Conservation (phyloP, 2,888 invertebrate genomes). For the Heliothis peltigera region DNA sequence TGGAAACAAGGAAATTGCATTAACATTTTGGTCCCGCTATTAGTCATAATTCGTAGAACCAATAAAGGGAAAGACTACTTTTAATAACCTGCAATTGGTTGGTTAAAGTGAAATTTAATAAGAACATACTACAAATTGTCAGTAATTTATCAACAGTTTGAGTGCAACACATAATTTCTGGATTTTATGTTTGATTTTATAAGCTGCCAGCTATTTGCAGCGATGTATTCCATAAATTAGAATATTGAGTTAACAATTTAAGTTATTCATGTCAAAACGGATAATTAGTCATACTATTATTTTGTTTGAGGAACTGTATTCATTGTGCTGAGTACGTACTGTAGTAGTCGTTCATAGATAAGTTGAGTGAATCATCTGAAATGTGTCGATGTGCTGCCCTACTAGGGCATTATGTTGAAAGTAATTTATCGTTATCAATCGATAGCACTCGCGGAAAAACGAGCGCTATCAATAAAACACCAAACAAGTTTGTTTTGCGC, state of each 20-base stretch:
- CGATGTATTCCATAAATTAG: conserved; percentile 25
- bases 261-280: conserved; percentile 10
- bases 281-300: conserved; percentile 51
- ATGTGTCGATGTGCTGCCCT: conserved; percentile 39
- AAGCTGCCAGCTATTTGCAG: conserved; percentile 10
- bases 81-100: no score
- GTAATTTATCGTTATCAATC: conserved; percentile 48
- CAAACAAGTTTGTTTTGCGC: conserved; percentile 41
- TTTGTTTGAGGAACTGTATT: conserved; percentile 37
- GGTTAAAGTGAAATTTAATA: no score
- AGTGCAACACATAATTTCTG: background rate
- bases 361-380: conserved; percentile 53
- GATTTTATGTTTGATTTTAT: conserved; percentile 4
- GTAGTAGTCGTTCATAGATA: conserved; percentile 50
- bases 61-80: no score
- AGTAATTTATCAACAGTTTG: background rate
- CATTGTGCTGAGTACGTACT: conserved; percentile 21
- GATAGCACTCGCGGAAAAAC: conserved; percentile 44
- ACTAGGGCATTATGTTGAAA: conserved; percentile 24
- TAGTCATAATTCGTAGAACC: no score
- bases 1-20: no score
- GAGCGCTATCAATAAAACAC: conserved; percentile 47
- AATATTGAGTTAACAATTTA: background rate
- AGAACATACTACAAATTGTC: no score
- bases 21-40: no score